These are phyloP conservation scores for Stomorhina lunata DNA, from an alignment of 2,888 invertebrate species.

Conservation along the genomic window DNA sequence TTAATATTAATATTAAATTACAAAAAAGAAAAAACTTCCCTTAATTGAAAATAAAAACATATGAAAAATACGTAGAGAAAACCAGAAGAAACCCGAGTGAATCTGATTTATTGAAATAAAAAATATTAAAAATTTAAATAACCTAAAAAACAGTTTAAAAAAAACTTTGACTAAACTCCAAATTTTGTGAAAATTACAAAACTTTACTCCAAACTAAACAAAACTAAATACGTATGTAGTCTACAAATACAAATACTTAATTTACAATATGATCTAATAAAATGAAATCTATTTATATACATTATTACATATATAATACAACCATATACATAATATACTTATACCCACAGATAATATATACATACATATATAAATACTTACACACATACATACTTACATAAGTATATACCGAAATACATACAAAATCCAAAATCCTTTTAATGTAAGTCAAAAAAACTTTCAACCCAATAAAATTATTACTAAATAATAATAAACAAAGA, in stretches of 20 bases:
- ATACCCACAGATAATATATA: constrained; percentile 14
- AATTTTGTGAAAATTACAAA: constrained; percentile 12
- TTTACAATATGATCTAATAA: not conserved
- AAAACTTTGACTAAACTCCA: constrained; percentile 17
- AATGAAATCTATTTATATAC: not conserved
- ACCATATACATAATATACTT: constrained; percentile 18
- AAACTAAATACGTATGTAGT: constrained; percentile 31
- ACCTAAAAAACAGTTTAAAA: constrained; percentile 27
- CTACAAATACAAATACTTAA: constrained; percentile 23
- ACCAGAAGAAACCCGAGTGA: constrained; percentile 56
- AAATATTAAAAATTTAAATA: constrained; percentile 2
- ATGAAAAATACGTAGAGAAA: constrained; percentile 68
- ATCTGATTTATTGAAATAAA: constrained; percentile 28
- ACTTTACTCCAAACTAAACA: not conserved
- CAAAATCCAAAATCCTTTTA: constrained; percentile 6
- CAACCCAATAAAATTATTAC: constrained; percentile 14
- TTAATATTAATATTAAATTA: constrained; percentile 34
- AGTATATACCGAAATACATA: not conserved
- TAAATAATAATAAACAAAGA: constrained; percentile 2
- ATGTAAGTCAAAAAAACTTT: constrained; percentile 33
- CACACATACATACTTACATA: constrained; percentile 12
- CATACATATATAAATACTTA: constrained; percentile 32
- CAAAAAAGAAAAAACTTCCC: constrained; percentile 43
- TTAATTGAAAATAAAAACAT: constrained; percentile 57
- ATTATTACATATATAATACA: not conserved